phyloP scores from a whole-genome alignment of 2,888 invertebrate genomes.

The Hyalella azteca region DNA sequence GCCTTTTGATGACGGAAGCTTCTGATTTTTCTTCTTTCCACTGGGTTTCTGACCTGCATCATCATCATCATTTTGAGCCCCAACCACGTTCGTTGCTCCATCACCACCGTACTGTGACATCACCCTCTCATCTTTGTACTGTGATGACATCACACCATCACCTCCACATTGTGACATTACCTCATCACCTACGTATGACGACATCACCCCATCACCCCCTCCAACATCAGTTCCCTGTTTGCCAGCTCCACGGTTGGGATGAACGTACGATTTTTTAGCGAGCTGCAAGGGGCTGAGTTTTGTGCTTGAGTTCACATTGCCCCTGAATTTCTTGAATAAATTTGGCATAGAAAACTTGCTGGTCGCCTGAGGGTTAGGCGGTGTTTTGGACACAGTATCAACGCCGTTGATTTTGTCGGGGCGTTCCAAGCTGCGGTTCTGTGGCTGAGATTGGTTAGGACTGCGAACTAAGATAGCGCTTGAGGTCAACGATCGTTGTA shows the following conservation, averaged over 20 bases:
- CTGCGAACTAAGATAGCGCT: constrained; percentile 5
- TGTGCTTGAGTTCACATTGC: neutral
- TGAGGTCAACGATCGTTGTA: constrained; percentile 19
- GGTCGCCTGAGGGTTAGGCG: neutral
- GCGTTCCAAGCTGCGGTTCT: neutral
- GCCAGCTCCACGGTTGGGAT: constrained; percentile 16
- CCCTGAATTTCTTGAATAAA: constrained; percentile 45
- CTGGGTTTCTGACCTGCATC: neutral
- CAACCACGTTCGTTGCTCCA: too few relatives aligned
- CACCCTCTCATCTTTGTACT: too few relatives aligned
- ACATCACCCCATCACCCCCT: neutral
- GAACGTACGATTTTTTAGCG: constrained; percentile 18
- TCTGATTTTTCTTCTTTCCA: constrained; percentile 17
- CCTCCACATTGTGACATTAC: too few relatives aligned
- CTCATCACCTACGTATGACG: too few relatives aligned
- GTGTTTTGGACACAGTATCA: neutral
- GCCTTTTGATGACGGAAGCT: neutral
- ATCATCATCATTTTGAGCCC: too few relatives aligned
- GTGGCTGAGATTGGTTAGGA: neutral
- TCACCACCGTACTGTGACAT: too few relatives aligned
- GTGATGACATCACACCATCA: too few relatives aligned
- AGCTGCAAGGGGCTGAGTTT: constrained; percentile 6
- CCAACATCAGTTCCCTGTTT: neutral
- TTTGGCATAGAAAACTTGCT: constrained; percentile 46
- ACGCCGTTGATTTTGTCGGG: neutral